Evolutionary conservation across 2,113 vertebrate species (phyloP).

Genomic region (Callocephalon fimbriatum): DNA sequence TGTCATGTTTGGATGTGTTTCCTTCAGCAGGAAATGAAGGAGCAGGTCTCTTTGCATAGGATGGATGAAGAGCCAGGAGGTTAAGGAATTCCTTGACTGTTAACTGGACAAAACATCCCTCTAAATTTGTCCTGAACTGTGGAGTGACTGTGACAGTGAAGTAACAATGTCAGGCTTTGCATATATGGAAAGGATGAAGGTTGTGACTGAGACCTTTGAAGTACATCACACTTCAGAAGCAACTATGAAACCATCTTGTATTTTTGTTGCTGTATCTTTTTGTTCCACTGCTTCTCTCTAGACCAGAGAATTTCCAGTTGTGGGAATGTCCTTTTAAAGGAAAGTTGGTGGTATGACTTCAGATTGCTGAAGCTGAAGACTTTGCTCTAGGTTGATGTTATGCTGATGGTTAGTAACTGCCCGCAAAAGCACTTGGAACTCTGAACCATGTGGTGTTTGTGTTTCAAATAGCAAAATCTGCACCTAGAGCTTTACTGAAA

Average conservation of each 20-base stretch:
- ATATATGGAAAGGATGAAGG: not conserved
- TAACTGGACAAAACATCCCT: not conserved
- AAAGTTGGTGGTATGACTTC: not conserved
- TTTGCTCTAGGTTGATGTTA: not conserved
- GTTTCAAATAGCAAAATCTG: not conserved
- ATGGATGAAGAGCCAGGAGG: not conserved
- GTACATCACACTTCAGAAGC: not conserved
- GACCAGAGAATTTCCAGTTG: not conserved
- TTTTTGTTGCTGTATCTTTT: not conserved
- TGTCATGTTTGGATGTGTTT: constrained; percentile 49
- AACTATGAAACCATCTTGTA: not conserved
- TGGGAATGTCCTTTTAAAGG: not conserved
- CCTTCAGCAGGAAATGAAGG: constrained; percentile 58
- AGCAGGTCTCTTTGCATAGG: not conserved
- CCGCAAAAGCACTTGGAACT: not conserved
- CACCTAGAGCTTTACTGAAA: not conserved
- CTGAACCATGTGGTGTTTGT: not conserved
- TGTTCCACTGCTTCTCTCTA: not conserved
- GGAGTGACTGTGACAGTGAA: not conserved
- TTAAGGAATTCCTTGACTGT: not conserved
- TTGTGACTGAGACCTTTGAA: not conserved
- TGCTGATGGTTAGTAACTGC: not conserved
- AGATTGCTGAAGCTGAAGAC: not conserved
- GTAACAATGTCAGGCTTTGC: not conserved
- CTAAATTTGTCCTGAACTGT: not conserved